Evolutionary conservation across 2,888 invertebrate genomes (phyloP).

Genomic region (Pecten maximus): DNA sequence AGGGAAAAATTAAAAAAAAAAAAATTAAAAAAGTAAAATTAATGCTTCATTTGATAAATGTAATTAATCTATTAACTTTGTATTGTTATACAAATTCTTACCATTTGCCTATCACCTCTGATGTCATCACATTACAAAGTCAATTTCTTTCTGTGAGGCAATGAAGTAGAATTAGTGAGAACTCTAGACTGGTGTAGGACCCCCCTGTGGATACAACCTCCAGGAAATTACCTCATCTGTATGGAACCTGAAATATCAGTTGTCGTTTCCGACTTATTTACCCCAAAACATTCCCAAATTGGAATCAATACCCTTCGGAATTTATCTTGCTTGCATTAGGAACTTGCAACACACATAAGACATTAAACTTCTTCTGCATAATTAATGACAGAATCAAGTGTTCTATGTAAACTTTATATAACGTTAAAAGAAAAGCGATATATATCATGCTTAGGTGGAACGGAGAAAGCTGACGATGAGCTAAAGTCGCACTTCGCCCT

Average conservation of each 20-base stretch:
- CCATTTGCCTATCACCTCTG: background rate
- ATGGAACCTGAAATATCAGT: background rate
- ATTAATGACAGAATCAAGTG: background rate
- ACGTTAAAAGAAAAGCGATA: background rate
- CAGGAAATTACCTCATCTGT: slow-evolving; percentile 2
- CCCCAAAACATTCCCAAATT: slow-evolving; percentile 3
- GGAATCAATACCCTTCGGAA: background rate
- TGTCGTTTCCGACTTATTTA: slow-evolving; percentile 4
- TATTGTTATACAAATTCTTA: background rate
- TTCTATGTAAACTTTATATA: background rate
- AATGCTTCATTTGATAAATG: too few species aligned
- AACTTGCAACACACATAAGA: background rate
- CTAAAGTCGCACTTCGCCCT: background rate
- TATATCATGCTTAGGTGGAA: background rate
- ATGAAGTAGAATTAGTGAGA: background rate
- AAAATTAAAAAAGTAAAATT: too few species aligned
- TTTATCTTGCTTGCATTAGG: background rate
- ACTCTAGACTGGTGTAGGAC: background rate
- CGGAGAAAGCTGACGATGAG: background rate
- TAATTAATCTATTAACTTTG: background rate
- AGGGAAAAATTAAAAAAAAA: too few species aligned
- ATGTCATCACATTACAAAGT: background rate
- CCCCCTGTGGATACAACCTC: background rate
- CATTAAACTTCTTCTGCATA: background rate
- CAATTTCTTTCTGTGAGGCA: background rate